phyloP scores from a whole-genome alignment of 2,113 vertebrate species.

The Tapirus terrestris region DNA sequence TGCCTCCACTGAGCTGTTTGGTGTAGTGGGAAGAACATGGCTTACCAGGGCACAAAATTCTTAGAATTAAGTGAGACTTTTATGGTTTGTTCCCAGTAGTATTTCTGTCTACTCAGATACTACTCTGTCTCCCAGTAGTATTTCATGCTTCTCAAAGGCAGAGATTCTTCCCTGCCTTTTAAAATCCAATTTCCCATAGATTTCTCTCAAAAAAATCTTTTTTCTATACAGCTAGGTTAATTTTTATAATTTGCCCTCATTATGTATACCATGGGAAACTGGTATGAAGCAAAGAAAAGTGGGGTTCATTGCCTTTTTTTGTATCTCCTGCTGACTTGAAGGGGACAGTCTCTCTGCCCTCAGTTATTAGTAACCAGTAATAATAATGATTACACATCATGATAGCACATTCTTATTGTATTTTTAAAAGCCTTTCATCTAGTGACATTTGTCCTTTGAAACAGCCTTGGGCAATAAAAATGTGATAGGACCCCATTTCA shows the following conservation, averaged over 20 bases:
- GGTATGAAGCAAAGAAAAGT: background rate
- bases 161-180: background rate
- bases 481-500: background rate
- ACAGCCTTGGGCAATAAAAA: constrained; percentile 60
- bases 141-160: background rate
- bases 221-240: background rate
- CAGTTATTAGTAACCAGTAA: background rate
- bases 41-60: background rate
- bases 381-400: background rate
- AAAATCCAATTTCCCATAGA: background rate
- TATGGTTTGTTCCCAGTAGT: background rate
- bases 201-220: background rate
- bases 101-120: too few relatives aligned
- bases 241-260: background rate
- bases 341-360: background rate
- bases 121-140: background rate
- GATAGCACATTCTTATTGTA: background rate
- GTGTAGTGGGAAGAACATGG: background rate
- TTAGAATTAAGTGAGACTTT: constrained; percentile 9
- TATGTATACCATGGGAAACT: background rate
- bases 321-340: background rate
- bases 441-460: constrained; percentile 28
- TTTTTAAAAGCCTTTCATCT: constrained; percentile 22
- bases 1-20: background rate
- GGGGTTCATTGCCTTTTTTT: background rate